Conservation (phyloP, 2,888 invertebrate species). For the Abrostola triplasia region DNA sequence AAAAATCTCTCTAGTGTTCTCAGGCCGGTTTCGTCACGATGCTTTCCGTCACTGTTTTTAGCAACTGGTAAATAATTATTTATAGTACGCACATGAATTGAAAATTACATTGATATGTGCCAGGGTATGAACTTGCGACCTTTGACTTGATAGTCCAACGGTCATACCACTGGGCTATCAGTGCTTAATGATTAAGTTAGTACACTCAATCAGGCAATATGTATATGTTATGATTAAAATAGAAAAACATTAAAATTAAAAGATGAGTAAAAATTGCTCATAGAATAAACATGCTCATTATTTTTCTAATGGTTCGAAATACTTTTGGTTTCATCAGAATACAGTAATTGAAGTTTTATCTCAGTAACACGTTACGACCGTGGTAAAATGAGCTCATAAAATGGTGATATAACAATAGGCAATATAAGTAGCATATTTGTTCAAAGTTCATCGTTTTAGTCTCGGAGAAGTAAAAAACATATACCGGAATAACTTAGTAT, state of each 20-base stretch:
- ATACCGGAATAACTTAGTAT: conserved; percentile 30
- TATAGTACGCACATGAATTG: too few relatives aligned
- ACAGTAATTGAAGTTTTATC: conserved; percentile 40
- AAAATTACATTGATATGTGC: too few relatives aligned
- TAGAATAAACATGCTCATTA: conserved; percentile 6
- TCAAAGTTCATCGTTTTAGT: conserved; percentile 60
- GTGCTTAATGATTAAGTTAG: too few relatives aligned
- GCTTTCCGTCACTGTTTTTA: too few relatives aligned
- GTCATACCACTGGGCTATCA: too few relatives aligned
- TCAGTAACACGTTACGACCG: conserved; percentile 39
- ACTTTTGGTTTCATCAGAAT: conserved; percentile 47
- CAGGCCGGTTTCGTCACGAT: too few relatives aligned
- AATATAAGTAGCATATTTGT: conserved; percentile 56
- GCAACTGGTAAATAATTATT: too few relatives aligned
- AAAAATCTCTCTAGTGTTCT: too few relatives aligned
- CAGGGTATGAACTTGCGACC: too few relatives aligned
- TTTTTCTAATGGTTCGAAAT: conserved; percentile 25
- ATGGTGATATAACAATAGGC: conserved; percentile 63
- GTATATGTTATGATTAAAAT: background rate
- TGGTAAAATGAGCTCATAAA: conserved; percentile 61
- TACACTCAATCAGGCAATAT: too few relatives aligned
- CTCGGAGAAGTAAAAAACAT: conserved; percentile 44
- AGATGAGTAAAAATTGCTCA: conserved; percentile 17
- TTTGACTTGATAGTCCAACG: too few relatives aligned
- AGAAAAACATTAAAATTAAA: background rate